phyloP scores from a whole-genome alignment of 2,113 vertebrate species.

The Corapipo altera region DNA sequence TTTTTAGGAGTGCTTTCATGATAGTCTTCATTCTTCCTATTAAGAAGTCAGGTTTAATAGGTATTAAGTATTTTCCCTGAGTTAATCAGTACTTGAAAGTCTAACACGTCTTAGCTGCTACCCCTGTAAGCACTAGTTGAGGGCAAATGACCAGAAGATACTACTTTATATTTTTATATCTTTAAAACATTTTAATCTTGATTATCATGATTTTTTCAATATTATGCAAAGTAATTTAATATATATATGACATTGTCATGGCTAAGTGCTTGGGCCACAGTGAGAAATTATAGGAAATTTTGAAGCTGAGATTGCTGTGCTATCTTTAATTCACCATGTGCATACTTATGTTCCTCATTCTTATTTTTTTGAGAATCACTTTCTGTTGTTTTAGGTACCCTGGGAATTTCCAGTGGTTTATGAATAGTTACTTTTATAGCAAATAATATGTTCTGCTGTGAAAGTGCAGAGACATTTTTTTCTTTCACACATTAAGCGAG shows the following conservation, averaged over 20 bases:
- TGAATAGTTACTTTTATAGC: not conserved
- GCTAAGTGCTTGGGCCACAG: not conserved
- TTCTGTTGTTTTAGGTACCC: not conserved
- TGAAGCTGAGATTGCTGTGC: not conserved
- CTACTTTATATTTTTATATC: not conserved
- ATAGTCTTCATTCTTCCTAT: not conserved
- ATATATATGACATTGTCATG: not conserved
- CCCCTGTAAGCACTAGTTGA: not conserved
- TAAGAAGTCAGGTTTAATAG: not conserved
- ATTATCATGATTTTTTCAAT: not conserved
- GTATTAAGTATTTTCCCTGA: not conserved
- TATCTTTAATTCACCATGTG: not conserved
- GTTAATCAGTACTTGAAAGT: not conserved
- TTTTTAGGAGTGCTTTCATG: not conserved
- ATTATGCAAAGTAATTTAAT: not conserved
- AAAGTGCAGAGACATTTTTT: not conserved
- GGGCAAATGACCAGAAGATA: not conserved
- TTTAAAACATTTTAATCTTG: not conserved
- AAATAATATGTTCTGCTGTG: not conserved
- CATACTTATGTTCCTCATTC: not conserved
- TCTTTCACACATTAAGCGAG: not conserved
- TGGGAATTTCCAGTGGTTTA: not conserved
- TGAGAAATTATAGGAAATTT: slow-evolving; percentile 15
- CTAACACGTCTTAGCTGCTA: not conserved
- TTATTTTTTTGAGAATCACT: not conserved